phyloP scores from a whole-genome alignment of 2,888 invertebrate species.

The Papilio demoleus region DNA sequence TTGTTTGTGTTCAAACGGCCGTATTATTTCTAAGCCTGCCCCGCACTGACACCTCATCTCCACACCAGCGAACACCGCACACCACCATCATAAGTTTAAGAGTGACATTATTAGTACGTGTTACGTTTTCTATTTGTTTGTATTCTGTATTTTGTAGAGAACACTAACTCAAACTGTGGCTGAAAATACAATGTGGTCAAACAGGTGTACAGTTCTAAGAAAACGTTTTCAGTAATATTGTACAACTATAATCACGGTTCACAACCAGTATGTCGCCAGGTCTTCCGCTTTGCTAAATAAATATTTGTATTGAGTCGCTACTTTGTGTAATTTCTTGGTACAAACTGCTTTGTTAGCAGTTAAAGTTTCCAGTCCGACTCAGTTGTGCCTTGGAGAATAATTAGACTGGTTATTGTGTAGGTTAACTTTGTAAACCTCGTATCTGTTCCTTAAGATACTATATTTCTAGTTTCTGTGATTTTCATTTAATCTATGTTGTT shows the following conservation, averaged over 20 bases:
- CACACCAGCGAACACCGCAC: too few relatives aligned
- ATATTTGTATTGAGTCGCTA: conserved; percentile 36
- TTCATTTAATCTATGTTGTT: too few relatives aligned
- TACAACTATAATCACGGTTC: conserved; percentile 27
- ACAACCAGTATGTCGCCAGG: conserved; percentile 18
- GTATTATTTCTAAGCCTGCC: too few relatives aligned
- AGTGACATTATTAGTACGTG: too few relatives aligned
- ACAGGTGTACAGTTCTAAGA: neutral
- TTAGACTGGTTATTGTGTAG: conserved; percentile 26
- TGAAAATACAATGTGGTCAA: too few relatives aligned
- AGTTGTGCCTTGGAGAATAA: conserved; percentile 34
- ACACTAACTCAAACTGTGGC: too few relatives aligned
- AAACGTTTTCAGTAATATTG: neutral
- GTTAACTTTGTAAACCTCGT: conserved; percentile 3
- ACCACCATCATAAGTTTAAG: too few relatives aligned
- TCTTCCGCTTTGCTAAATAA: conserved; percentile 37
- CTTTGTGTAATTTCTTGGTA: conserved; percentile 36
- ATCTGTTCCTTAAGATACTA: neutral
- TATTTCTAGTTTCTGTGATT: neutral
- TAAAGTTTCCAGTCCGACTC: conserved; percentile 28
- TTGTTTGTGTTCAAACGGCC: too few relatives aligned
- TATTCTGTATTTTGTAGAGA: too few relatives aligned
- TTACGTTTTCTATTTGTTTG: too few relatives aligned
- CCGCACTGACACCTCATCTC: too few relatives aligned
- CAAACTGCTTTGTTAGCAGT: conserved; percentile 24